A percentile compares a stretch with the other conserved stretches of the same genome.
These are phyloP conservation scores for Spondyliosoma cantharus DNA, from an alignment of 2,797 vertebrate genomes.

Conservation along the genomic window DNA sequence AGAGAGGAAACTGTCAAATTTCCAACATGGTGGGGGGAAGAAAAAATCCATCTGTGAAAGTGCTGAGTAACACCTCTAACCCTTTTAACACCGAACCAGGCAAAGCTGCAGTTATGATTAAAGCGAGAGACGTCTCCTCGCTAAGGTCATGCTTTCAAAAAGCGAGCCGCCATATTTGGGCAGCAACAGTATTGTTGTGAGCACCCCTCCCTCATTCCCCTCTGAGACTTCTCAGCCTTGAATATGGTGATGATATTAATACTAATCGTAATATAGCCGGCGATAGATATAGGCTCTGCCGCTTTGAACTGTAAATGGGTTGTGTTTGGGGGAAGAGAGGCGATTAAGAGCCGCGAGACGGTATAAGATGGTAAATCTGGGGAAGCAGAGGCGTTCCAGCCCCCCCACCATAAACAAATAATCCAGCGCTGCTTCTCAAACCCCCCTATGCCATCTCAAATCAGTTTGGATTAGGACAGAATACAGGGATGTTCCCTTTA, in stretches of 20 bases:
- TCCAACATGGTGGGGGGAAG: not conserved
- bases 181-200: conserved; percentile 72
- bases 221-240: conserved; percentile 76
- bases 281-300: conserved; percentile 75
- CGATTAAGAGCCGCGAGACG: conserved; percentile 79
- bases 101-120: conserved; percentile 61
- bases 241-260: conserved; percentile 85
- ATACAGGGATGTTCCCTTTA: conserved; percentile 83
- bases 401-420: conserved; percentile 84
- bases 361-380: conserved; percentile 82
- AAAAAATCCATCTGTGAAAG: conserved; percentile 32
- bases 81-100: conserved; percentile 26
- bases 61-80: conserved; percentile 71
- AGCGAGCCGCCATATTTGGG: conserved; percentile 68
- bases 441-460: conserved; percentile 80
- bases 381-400: conserved; percentile 68
- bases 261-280: conserved; percentile 82
- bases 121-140: conserved; percentile 49
- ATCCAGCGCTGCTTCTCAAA: conserved; percentile 76
- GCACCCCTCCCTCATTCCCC: conserved; percentile 60
- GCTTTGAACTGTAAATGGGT: conserved; percentile 87
- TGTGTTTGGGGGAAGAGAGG: conserved; percentile 80
- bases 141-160: conserved; percentile 79
- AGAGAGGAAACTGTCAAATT: conserved; percentile 33
- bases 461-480: conserved; percentile 86